phyloP scores from a whole-genome alignment of 2,797 vertebrate genomes.

The Centroberyx gerrardi region DNA sequence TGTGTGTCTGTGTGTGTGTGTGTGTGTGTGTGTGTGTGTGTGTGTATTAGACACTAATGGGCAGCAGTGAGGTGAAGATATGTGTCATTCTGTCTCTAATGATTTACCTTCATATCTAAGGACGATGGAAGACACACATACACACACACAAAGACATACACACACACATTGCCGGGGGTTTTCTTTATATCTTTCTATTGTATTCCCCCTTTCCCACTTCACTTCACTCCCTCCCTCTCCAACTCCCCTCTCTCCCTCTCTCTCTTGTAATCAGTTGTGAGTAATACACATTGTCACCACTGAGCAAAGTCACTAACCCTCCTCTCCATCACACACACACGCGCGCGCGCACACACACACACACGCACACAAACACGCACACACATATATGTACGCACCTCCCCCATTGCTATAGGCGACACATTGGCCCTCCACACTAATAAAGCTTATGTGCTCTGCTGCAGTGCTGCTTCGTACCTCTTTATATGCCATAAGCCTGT shows the following conservation, averaged over 20 bases:
- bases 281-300: constrained; percentile 53
- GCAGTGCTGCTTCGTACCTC: not conserved
- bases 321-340: not conserved
- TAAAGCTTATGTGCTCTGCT: constrained; percentile 23
- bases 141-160: not conserved
- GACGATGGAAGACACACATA: constrained; percentile 17
- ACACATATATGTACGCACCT: constrained; percentile 1
- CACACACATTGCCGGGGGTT: constrained; percentile 14
- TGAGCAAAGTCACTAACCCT: constrained; percentile 43
- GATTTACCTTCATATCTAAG: constrained; percentile 55
- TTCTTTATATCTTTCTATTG: constrained; percentile 30
- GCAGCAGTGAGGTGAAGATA: constrained; percentile 29
- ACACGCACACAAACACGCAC: not conserved
- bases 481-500: not conserved
- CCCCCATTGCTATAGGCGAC: constrained; percentile 20
- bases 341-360: constrained; percentile 8
- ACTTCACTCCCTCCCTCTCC: constrained; percentile 38
- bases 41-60: not conserved
- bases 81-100: constrained; percentile 58
- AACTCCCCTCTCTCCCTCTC: constrained; percentile 38
- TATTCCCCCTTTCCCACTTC: constrained; percentile 44
- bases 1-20: constrained; percentile 20
- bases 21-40: constrained; percentile 28
- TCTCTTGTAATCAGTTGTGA: constrained; percentile 57
- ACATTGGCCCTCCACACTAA: constrained; percentile 20